Conservation (phyloP, 2,888 invertebrate species). For the Troides aeacus region DNA sequence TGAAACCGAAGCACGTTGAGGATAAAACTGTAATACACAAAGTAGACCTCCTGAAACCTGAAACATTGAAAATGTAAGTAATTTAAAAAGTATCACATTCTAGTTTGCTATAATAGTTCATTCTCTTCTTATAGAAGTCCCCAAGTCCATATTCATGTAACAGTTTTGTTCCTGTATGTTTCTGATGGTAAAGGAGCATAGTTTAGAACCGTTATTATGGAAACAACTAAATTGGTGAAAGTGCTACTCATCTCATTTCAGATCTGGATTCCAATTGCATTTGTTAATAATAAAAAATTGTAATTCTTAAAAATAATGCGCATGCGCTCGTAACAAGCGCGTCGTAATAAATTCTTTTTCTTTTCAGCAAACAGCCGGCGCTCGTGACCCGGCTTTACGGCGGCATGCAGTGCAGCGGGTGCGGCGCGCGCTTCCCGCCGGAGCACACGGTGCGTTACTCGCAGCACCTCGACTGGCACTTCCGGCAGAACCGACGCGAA, state of each 20-base stretch:
- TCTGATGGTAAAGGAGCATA: no score
- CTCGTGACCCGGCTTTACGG: constrained; percentile 87
- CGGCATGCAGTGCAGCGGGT: constrained; percentile 97
- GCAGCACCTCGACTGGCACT: constrained; percentile 99
- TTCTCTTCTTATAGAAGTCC: no score
- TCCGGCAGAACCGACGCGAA: constrained; percentile 94
- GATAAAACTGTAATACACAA: constrained; percentile 75
- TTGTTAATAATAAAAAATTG: no score
- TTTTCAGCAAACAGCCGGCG: constrained; percentile 83
- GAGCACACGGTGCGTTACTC: constrained; percentile 94
- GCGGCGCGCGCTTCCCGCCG: constrained; percentile 95
- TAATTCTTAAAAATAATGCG: no score
- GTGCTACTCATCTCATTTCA: no score
- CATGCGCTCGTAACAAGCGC: no score
- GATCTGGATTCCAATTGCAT: no score
- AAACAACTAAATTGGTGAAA: no score
- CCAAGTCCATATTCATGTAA: no score
- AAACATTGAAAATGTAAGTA: constrained; percentile 86
- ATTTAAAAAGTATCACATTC: neutral
- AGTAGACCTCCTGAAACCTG: constrained; percentile 84
- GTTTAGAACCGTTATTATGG: no score
- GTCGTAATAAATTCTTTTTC: neutral
- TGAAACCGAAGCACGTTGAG: constrained; percentile 50
- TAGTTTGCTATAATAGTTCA: no score
- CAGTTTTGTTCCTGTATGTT: no score